A percentile compares a stretch with the other conserved stretches of the same genome.
Conservation (phyloP, 2,797 vertebrate species). For the Poeciliopsis presidionis region DNA sequence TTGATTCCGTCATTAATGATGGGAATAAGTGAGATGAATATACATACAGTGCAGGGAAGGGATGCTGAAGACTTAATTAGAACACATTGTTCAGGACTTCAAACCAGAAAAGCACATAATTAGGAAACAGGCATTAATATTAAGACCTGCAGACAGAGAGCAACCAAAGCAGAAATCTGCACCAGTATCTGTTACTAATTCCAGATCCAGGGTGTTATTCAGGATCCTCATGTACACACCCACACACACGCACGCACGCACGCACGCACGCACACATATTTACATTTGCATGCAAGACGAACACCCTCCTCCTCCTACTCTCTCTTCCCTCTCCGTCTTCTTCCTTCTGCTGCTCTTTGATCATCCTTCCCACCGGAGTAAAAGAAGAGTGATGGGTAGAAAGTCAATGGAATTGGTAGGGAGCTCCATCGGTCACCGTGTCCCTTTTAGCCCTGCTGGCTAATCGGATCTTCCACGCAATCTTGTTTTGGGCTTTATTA, state of each 20-base stretch:
- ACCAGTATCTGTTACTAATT: slow-evolving; percentile 37
- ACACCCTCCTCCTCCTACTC: not conserved
- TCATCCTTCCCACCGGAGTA: slow-evolving; percentile 55
- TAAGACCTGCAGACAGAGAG: slow-evolving; percentile 8
- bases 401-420: slow-evolving; percentile 61
- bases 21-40: slow-evolving; percentile 2
- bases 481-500: slow-evolving; percentile 75
- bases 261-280: not conserved
- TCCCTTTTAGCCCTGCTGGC: slow-evolving; percentile 67
- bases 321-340: slow-evolving; percentile 28
- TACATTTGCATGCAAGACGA: not conserved
- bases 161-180: slow-evolving; percentile 15
- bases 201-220: slow-evolving; percentile 24
- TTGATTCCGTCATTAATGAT: slow-evolving; percentile 24
- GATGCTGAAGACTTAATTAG: slow-evolving; percentile 4
- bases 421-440: slow-evolving; percentile 68
- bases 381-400: slow-evolving; percentile 41
- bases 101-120: slow-evolving; percentile 10
- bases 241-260: not conserved
- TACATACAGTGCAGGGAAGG: not conserved
- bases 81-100: slow-evolving; percentile 4
- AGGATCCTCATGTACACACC: not conserved
- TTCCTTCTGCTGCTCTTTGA: slow-evolving; percentile 57
- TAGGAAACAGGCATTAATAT: slow-evolving; percentile 13
- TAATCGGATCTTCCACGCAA: slow-evolving; percentile 75